Evolutionary conservation across 2,113 vertebrate genomes (phyloP).

Genomic region (Puma concolor): DNA sequence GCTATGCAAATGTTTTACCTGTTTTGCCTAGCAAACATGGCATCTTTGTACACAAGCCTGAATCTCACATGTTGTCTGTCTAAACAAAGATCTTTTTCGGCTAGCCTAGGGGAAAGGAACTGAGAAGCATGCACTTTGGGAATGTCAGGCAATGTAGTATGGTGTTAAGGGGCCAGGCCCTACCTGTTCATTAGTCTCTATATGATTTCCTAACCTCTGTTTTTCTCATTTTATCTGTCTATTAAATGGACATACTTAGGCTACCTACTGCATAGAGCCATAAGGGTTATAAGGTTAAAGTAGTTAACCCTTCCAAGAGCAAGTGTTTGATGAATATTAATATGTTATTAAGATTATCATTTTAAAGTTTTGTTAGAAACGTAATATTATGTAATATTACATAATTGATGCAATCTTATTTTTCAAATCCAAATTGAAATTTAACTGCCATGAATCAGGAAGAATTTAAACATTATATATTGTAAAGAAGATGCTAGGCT

Average conservation of each 20-base stretch:
- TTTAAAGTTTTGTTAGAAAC: neutral
- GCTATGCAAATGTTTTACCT: neutral
- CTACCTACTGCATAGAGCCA: neutral
- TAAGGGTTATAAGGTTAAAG: neutral
- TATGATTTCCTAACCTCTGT: neutral
- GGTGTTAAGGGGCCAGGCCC: neutral
- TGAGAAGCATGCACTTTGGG: neutral
- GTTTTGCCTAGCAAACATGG: neutral
- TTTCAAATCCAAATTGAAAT: neutral
- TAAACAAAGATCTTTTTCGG: neutral
- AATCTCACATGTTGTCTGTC: neutral
- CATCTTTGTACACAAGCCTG: neutral
- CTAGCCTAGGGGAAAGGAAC: neutral
- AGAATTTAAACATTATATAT: neutral
- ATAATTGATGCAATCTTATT: neutral
- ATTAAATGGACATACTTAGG: neutral
- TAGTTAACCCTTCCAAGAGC: neutral
- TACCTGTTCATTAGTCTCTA: neutral
- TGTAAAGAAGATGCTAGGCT: neutral
- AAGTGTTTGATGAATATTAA: neutral
- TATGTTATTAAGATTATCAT: neutral
- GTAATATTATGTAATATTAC: neutral
- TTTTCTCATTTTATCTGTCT: neutral
- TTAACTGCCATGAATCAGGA: neutral
- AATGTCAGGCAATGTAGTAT: neutral